Evolutionary conservation across 1,140 invertebrate genomes (phyloP).

Genomic region (Platorchestia sp.): DNA sequence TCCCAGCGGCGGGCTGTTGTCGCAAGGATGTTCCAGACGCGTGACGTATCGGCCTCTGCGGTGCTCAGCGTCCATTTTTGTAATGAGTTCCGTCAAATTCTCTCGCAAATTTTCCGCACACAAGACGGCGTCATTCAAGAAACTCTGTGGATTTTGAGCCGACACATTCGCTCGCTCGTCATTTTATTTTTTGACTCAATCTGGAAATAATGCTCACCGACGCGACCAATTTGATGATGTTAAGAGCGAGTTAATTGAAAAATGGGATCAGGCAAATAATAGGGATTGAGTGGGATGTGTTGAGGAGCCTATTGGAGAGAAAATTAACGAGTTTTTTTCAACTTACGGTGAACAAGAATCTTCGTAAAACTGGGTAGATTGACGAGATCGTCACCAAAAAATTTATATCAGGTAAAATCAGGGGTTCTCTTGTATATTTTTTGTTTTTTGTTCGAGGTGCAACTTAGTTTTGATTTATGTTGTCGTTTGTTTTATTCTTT

Average conservation of each 20-base stretch:
- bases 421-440: no score
- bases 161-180: not conserved
- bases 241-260: not conserved
- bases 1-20: not conserved
- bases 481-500: no score
- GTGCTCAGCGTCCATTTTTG: not conserved
- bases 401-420: not conserved
- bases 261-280: not conserved
- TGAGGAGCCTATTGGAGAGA: not conserved
- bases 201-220: not conserved
- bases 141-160: not conserved
- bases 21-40: not conserved
- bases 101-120: not conserved
- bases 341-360: not conserved
- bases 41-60: constrained; percentile 21
- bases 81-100: constrained; percentile 32
- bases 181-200: not conserved
- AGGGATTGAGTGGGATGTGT: not conserved
- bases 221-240: not conserved
- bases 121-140: not conserved
- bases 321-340: not conserved
- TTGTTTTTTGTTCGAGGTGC: no score
- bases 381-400: not conserved
- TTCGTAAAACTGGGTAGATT: not conserved
- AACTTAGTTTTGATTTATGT: no score